Conservation (phyloP, 2,113 vertebrate species). For the Lepisosteus osseus region DNA sequence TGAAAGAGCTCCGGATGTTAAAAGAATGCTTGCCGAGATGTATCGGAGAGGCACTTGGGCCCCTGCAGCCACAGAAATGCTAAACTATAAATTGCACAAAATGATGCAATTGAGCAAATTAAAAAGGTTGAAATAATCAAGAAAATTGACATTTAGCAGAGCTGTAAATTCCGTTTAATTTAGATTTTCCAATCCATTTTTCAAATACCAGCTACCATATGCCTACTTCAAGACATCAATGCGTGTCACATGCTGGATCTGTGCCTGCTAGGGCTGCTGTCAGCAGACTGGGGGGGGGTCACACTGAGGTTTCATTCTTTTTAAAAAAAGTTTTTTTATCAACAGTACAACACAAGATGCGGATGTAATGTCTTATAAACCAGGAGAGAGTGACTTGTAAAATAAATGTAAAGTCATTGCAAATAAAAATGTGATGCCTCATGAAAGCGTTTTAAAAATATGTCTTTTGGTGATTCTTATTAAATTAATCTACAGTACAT, state of each 20-base stretch:
- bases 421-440: too few relatives aligned
- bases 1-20: slow-evolving; percentile 47
- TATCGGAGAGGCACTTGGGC: slow-evolving; percentile 32
- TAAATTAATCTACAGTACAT: not conserved
- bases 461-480: too few relatives aligned
- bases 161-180: slow-evolving; percentile 46
- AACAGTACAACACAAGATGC: too few relatives aligned
- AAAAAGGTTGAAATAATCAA: slow-evolving; percentile 50
- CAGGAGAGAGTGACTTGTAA: too few relatives aligned
- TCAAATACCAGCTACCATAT: not conserved
- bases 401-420: too few relatives aligned
- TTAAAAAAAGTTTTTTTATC: too few relatives aligned
- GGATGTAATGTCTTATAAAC: too few relatives aligned
- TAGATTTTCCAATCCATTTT: slow-evolving; percentile 25
- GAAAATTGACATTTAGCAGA: slow-evolving; percentile 40
- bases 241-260: too few relatives aligned
- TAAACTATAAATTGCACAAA: slow-evolving; percentile 42
- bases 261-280: too few relatives aligned
- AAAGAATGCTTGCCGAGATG: slow-evolving; percentile 31
- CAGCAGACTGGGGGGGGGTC: too few relatives aligned
- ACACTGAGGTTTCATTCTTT: too few relatives aligned
- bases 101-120: slow-evolving; percentile 49
- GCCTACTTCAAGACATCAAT: not conserved
- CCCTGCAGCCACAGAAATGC: slow-evolving; percentile 42
- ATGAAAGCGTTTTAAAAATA: too few relatives aligned